Evolutionary conservation across 2,113 vertebrate genomes (phyloP), one percentile per base, ranked within the genome.

Genomic region (Tragelaphus imberbis): DNA sequence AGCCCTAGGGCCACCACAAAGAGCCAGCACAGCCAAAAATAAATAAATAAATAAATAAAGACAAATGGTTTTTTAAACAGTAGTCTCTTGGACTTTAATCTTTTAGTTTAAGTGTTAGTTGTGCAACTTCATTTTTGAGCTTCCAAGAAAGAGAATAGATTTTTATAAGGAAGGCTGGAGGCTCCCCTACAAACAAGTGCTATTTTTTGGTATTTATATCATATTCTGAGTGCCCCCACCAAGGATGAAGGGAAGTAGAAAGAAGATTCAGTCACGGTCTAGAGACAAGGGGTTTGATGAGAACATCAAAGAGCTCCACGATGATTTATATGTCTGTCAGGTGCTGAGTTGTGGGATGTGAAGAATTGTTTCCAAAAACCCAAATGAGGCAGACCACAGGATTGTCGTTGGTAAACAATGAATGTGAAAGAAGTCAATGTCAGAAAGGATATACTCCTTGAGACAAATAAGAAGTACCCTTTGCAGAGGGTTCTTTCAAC

Each of bases 351-450:
- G 30, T 82, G 55, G 16, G 68, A 56, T 87, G n/a, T 79, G 59
- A 92, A 90, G 30, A 51, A 36, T 81, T 97, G 12, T 91, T 97
- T 95, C 81, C 94, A 51, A 71, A 97, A 97, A 93, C 81, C 61
- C 90, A 92, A 92, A 85, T 77, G 65, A 95, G 36, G 53, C 58
- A 96, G 93, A 94, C 53, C 75, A 88, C 88, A 92, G 56, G 47
- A 56, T 55, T 90, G 55, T 75, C 21, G 12, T 47, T 91, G 58
- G n/a, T 63, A 93, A 96, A 90, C 1, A 10, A 81, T 81, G 85
- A 59, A 55, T 85, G 25, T 84, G 53, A 93, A 90, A 82, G 44
- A 86, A 89, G 63, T 89, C 90, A 91, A 2, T 59, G 71, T 75
- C 27, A 94, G 77, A 96, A 95, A 84, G 91, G 55, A 47, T 93